Percentiles rank a stretch among this genome's conserved stretches.
Conservation (phyloP, 1,140 invertebrate species). For the Holcopasites calliopsidis region DNA sequence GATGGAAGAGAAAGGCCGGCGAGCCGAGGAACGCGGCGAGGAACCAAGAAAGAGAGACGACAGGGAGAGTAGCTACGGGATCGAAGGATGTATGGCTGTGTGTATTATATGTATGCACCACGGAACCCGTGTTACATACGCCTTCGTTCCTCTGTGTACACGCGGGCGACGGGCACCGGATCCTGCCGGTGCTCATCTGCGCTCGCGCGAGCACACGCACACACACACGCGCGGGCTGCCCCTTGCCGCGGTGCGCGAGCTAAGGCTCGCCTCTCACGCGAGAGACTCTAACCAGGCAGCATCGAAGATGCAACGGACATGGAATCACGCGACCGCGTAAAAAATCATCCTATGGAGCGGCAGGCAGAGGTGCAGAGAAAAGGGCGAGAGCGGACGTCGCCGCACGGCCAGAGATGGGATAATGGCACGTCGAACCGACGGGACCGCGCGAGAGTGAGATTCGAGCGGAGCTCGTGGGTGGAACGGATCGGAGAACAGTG, state of each 20-base stretch:
- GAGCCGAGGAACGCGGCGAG: conserved; percentile 54
- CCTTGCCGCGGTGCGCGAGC: no score
- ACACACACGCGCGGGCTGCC: no score
- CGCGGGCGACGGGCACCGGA: not conserved
- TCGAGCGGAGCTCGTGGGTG: conserved; percentile 24
- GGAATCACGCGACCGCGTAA: conserved; percentile 59
- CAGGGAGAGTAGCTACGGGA: conserved; percentile 68
- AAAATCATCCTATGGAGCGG: conserved; percentile 49
- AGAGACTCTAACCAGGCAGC: conserved; percentile 62
- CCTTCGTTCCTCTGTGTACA: conserved; percentile 41
- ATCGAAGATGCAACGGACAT: conserved; percentile 61
- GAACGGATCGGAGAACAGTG: conserved; percentile 30
- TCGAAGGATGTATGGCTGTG: conserved; percentile 63
- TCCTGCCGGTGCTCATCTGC: not conserved
- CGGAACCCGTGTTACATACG: conserved; percentile 49
- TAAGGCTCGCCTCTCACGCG: conserved; percentile 61
- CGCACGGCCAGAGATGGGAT: conserved; percentile 2
- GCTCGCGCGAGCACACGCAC: not conserved
- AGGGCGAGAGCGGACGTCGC: not conserved
- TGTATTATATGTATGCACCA: conserved; percentile 64
- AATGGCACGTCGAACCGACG: conserved; percentile 31
- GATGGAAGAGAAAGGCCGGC: conserved; percentile 41
- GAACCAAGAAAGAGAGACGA: conserved; percentile 61
- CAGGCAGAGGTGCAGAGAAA: not conserved
- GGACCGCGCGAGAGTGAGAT: not conserved